These are phyloP conservation scores for Phymorhynchus buccinoides DNA, from an alignment of 1,140 invertebrate genomes.

Conservation along the genomic window DNA sequence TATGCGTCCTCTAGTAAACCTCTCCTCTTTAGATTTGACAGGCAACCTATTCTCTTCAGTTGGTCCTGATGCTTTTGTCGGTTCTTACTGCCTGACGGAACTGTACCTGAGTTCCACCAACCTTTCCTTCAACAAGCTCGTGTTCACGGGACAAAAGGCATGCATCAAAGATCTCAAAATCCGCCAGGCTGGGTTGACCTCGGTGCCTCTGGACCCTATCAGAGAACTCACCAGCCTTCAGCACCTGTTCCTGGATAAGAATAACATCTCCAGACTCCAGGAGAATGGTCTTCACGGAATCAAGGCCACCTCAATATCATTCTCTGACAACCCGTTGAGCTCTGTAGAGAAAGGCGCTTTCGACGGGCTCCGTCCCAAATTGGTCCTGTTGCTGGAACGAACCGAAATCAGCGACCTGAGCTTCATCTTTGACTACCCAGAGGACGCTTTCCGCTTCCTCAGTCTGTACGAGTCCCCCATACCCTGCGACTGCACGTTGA, in stretches of 20 bases:
- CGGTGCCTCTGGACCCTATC: conserved; percentile 30
- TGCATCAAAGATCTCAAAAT: conserved; percentile 39
- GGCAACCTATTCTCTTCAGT: conserved; percentile 21
- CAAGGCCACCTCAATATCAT: conserved; percentile 19
- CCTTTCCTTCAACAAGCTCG: conserved; percentile 28
- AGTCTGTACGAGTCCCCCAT: conserved; percentile 37
- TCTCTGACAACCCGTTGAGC: conserved; percentile 28
- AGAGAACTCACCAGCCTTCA: conserved; percentile 20
- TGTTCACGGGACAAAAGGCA: conserved; percentile 32
- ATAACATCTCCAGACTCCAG: conserved; percentile 30
- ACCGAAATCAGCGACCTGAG: conserved; percentile 35
- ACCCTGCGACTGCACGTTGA: conserved; percentile 34
- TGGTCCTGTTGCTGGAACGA: conserved; percentile 27
- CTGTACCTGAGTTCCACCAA: conserved; percentile 31
- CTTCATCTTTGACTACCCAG: conserved; percentile 34
- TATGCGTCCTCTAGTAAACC: conserved; percentile 18
- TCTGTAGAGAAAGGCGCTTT: conserved; percentile 28
- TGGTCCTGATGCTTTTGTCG: conserved; percentile 22
- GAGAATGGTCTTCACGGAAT: conserved; percentile 23
- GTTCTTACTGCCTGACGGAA: conserved; percentile 33
- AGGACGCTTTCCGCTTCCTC: conserved; percentile 31
- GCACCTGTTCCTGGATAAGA: conserved; percentile 38
- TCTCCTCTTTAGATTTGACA: conserved; percentile 24
- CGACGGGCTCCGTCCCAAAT: conserved; percentile 30
- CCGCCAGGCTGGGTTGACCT: conserved; percentile 22